Base-by-base conservation (phyloP, 2,888 invertebrate species). In the Melanargia galathea region DNA sequence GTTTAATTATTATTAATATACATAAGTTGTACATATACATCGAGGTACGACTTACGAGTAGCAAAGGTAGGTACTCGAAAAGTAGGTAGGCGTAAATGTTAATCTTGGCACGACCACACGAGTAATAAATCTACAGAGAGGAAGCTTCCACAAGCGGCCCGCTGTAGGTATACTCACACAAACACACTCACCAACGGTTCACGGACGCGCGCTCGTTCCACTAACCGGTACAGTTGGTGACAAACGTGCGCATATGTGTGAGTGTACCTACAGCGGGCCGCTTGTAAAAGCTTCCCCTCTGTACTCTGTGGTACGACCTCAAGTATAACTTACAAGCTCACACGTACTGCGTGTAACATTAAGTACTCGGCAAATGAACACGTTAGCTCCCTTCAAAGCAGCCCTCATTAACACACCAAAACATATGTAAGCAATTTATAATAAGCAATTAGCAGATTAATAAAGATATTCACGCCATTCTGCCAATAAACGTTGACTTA, bases 401-500 rank as follows among this genome's bases (percentile, higher is more conserved):
- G 52, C 57, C 48, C 81, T 82, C 81, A 86, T 86, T 87, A 88
- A 84, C 82, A 76, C 77, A 71, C 78, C 79, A 74, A 77, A 81
- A 83, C 81, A 82, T 81, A 79, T 76, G 84, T 80, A 75, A 79
- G 74, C 78, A 75, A 78, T 75, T 80, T 79, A 77, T 78, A 90
- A 88, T 88, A 87, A 87, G 84, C 90, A 91, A 90, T 90, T 89
- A 90, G 86, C 81, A 84, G 87, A 87, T 88, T 90, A 87, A 86
- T 86, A 85, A 84, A 86, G 79, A 86, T 86, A 87, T 87, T 86
- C 80, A 81, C 81, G 80, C 77, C 79, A 82, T 84, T 78, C 75
- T 75, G 76, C 81, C 83, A 83, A 88, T 88, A 82, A 80, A 81
- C 78, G 84, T 84, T 84, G 78, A 86, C 75, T 73, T 75, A 70